A percentile compares a stretch with the other conserved stretches of the same genome.
These are phyloP conservation scores for Magallana nippona DNA, from an alignment of 2,888 invertebrate species.

Conservation along the genomic window DNA sequence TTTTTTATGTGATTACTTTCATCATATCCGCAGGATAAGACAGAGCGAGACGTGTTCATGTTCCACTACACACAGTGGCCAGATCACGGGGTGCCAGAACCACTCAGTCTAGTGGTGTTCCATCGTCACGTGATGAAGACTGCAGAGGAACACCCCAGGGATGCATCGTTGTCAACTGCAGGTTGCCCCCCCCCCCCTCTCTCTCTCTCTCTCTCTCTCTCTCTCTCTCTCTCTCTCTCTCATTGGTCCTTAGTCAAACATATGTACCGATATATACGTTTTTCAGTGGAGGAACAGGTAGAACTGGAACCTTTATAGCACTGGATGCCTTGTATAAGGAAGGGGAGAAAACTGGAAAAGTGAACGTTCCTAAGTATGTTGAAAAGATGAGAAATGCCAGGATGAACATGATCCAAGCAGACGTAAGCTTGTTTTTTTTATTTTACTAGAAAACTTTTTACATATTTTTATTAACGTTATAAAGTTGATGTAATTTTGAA, in stretches of 20 bases:
- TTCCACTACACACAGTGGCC: conserved; percentile 24
- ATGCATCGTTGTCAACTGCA: too few species aligned
- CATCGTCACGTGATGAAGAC: too few species aligned
- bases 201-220: too few species aligned
- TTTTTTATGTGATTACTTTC: not conserved
- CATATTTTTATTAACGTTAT: too few species aligned
- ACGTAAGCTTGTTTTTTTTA: not conserved
- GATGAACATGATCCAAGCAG: not conserved
- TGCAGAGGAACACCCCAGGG: too few species aligned
- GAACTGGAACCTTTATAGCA: not conserved
- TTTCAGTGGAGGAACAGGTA: not conserved
- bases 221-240: too few species aligned
- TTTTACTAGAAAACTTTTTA: too few species aligned
- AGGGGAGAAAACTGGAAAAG: not conserved
- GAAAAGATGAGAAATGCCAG: not conserved
- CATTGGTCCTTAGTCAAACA: too few species aligned
- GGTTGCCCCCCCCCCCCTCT: too few species aligned
- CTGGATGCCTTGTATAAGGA: not conserved
- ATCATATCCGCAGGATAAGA: not conserved
- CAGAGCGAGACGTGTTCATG: not conserved
- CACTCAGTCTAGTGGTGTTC: not conserved
- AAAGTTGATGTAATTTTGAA: too few species aligned
- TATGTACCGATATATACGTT: too few species aligned
- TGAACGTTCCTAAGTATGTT: not conserved
- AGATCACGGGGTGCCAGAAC: not conserved